These are phyloP conservation scores for Lysiphlebus fabarum DNA, from an alignment of 1,140 invertebrate species.

Conservation along the genomic window DNA sequence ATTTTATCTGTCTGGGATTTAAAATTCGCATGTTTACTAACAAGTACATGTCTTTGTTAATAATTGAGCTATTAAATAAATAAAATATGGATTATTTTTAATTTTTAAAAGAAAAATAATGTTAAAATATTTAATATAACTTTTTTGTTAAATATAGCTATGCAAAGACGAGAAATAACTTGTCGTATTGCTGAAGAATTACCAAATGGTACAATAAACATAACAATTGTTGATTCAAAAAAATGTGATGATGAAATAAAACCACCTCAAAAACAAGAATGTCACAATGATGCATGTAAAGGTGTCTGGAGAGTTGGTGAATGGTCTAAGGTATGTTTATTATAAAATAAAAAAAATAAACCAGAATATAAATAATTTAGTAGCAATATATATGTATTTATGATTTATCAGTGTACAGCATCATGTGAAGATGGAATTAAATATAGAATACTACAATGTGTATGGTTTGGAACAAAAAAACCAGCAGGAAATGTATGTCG, in stretches of 20 bases:
- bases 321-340: slow-evolving; percentile 75
- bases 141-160: slow-evolving; percentile 53
- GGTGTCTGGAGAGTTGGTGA: slow-evolving; percentile 80
- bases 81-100: no score
- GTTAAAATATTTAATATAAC: slow-evolving; percentile 2
- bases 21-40: no score
- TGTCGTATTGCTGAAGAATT: slow-evolving; percentile 57
- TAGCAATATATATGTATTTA: slow-evolving; percentile 1
- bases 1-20: no score
- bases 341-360: background rate
- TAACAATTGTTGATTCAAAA: slow-evolving; percentile 57
- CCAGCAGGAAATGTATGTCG: slow-evolving; percentile 79
- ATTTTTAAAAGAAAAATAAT: slow-evolving; percentile 17
- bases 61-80: no score
- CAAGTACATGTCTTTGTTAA: no score
- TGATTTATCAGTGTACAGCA: slow-evolving; percentile 69
- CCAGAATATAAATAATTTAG: background rate
- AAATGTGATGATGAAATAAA: slow-evolving; percentile 67
- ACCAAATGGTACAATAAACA: slow-evolving; percentile 57
- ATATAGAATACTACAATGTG: slow-evolving; percentile 81
- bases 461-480: slow-evolving; percentile 79
- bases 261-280: slow-evolving; percentile 71
- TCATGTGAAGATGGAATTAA: slow-evolving; percentile 73
- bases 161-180: slow-evolving; percentile 70
- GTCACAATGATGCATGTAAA: slow-evolving; percentile 75